phyloP scores from a whole-genome alignment of 2,797 vertebrate species.

The Gobio occitaniae region DNA sequence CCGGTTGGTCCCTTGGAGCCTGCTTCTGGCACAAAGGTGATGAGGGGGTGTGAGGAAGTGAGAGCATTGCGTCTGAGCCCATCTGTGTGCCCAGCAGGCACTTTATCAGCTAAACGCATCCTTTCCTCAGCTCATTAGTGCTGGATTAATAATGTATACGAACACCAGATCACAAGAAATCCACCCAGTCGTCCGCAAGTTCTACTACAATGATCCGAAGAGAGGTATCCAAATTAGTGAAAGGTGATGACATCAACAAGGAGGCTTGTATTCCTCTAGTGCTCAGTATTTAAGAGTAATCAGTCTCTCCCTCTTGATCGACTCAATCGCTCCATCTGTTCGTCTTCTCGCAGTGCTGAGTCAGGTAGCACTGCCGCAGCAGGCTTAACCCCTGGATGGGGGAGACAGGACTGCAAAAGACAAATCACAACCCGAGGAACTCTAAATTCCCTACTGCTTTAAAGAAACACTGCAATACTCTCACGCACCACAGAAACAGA shows the following conservation, averaged over 20 bases:
- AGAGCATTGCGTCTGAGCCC: slow-evolving; percentile 67
- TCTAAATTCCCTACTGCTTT: background rate
- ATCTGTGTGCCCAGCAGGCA: slow-evolving; percentile 73
- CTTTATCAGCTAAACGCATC: slow-evolving; percentile 65
- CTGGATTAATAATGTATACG: slow-evolving; percentile 66
- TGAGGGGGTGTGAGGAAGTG: slow-evolving; percentile 57
- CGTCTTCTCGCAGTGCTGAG: slow-evolving; percentile 48
- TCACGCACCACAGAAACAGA: background rate
- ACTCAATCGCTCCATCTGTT: slow-evolving; percentile 50
- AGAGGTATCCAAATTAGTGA: background rate
- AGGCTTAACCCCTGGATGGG: slow-evolving; percentile 35
- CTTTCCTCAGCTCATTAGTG: slow-evolving; percentile 62
- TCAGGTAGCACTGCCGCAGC: slow-evolving; percentile 45
- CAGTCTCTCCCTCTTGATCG: slow-evolving; percentile 15
- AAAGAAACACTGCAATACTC: background rate
- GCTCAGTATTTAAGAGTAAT: slow-evolving; percentile 37
- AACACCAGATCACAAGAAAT: slow-evolving; percentile 30
- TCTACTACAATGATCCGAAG: background rate
- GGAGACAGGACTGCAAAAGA: slow-evolving; percentile 13
- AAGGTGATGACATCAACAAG: slow-evolving; percentile 21
- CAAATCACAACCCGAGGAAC: background rate
- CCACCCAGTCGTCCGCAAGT: background rate
- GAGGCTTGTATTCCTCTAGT: slow-evolving; percentile 2
- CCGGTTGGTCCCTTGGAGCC: slow-evolving; percentile 54
- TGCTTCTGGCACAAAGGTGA: slow-evolving; percentile 50